phyloP scores from a whole-genome alignment of 2,113 vertebrate genomes.

The Lepidothrix coronata region DNA sequence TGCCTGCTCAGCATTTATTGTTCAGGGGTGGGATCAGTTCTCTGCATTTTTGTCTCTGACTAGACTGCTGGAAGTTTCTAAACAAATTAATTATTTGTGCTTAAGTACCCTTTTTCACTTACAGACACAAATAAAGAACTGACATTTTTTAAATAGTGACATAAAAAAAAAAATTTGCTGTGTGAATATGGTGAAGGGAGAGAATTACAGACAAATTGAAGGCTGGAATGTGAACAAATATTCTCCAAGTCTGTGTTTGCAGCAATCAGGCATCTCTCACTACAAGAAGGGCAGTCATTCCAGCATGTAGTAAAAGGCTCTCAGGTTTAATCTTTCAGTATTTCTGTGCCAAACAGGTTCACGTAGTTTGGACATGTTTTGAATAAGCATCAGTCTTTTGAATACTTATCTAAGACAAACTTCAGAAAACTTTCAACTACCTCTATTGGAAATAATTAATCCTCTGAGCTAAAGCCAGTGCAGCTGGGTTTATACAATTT shows the following conservation, averaged over 20 bases:
- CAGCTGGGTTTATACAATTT: background rate
- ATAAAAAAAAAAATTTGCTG: background rate
- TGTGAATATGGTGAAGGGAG: background rate
- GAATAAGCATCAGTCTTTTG: constrained; percentile 5
- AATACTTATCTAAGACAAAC: constrained; percentile 24
- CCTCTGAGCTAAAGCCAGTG: background rate
- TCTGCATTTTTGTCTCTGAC: background rate
- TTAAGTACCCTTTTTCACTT: background rate
- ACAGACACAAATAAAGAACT: background rate
- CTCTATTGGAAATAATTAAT: constrained; percentile 22
- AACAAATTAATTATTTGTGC: background rate
- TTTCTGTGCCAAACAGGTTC: constrained; percentile 22
- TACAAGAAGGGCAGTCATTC: background rate
- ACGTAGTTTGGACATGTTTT: background rate
- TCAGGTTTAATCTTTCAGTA: background rate
- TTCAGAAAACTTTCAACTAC: background rate
- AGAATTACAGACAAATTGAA: background rate
- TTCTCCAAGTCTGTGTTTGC: background rate
- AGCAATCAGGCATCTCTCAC: background rate
- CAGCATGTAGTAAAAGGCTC: background rate
- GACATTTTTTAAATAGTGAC: background rate
- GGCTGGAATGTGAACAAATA: background rate
- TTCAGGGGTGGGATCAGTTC: background rate
- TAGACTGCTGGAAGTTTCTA: background rate
- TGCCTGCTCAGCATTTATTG: background rate